These are phyloP conservation scores for Falco rusticolus DNA, from an alignment of 2,797 vertebrate genomes.

Conservation along the genomic window DNA sequence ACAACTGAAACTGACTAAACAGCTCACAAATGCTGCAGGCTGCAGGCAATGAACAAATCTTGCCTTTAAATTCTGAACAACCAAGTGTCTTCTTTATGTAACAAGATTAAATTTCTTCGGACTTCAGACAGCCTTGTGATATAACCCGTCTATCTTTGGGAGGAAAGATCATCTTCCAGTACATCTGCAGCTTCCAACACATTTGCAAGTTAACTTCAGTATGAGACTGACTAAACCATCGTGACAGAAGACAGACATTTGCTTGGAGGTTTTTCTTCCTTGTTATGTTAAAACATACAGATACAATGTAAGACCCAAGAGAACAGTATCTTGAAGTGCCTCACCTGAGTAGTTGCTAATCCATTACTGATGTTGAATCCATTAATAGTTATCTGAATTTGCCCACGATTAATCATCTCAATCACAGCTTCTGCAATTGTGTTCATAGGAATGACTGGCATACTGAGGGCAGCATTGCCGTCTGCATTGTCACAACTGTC, in stretches of 20 bases:
- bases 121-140: neutral
- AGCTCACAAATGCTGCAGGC: neutral
- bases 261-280: neutral
- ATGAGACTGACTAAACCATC: neutral
- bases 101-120: neutral
- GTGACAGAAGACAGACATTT: neutral
- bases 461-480: conserved; percentile 89
- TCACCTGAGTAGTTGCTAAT: conserved; percentile 97
- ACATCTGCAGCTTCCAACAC: neutral
- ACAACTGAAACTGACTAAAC: neutral
- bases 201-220: neutral
- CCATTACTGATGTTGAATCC: conserved; percentile 98
- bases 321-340: neutral
- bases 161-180: neutral
- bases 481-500: conserved; percentile 90
- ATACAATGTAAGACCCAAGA: neutral
- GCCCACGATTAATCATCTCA: conserved; percentile 99
- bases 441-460: conserved; percentile 99
- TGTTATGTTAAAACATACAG: neutral
- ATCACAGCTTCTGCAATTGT: conserved; percentile 98
- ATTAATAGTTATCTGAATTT: conserved; percentile 99
- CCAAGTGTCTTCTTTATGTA: neutral
- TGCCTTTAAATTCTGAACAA: neutral
- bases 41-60: neutral
- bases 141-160: neutral